Base-by-base conservation (phyloP, 2,113 vertebrate genomes). In the Mobula hypostoma region DNA sequence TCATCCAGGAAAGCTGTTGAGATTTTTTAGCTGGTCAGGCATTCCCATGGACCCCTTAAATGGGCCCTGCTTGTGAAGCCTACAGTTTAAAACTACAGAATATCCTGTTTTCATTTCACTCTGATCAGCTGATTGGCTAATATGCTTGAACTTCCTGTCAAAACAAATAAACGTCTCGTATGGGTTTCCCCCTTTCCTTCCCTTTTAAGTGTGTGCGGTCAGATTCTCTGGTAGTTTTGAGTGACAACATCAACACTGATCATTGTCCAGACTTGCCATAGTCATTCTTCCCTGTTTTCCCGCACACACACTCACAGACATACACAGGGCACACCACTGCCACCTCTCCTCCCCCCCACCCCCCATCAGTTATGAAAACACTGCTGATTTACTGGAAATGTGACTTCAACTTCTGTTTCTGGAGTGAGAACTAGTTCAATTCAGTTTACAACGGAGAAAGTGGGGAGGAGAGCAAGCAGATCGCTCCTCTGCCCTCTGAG, bases 71-170 rank as follows among this genome's bases (percentile, higher is more conserved):
- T 91, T 19, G 61, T 19, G 87, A 91, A 91, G 68, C 66, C n/a
- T n/a, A 74, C 21, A 56, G n/a, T 93, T 93, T 7, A 3, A 93
- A 72, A 93, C 91, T 74, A 14, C 68, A 40, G 68, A 68, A 70
- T 36, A 70, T 92, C 88, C 88, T 93, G 91, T 93, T 93, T 72
- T 72, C 24, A 24, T 40, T 74, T 40, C 32, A 15, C 68, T 9
- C 21, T 27, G 91, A 93, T 74, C 91, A 93, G 91, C 70, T 74
- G 68, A 76, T 93, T 74, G 70, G 68, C 74, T 36, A 93, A 7
- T 21, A 93, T 21, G 24, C 11, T 48, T 24, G 40, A 76, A 93
- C 91, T 93, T 93, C 91, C 91, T 93, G 91, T 93, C 91, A 93
- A 93, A 93, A 93, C 91, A 93, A 74, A 76, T 90, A 17, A 93